Evolutionary conservation across 2,797 vertebrate genomes (phyloP), one percentile per base, ranked within the genome.

Genomic region (Delichon dasypus): DNA sequence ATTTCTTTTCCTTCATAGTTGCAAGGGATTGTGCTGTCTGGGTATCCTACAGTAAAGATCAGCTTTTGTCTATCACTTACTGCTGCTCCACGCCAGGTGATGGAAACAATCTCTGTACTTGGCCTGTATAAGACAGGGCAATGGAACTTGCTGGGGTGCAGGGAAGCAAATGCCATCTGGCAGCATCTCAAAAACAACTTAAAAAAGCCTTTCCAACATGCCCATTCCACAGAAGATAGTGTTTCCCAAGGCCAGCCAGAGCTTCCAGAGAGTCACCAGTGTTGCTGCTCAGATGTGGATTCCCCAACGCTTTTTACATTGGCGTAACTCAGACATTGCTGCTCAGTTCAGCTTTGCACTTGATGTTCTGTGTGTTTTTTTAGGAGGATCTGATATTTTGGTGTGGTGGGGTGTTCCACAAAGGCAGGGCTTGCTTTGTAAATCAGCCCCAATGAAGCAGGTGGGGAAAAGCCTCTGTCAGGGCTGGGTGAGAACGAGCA

Each of bases 1-100:
- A 78, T 95, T 94, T 94, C 53, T 95, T 94, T 93, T 85, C 72
- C 42, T 80, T 84, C 53, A 51, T 86, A 58, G 70, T 91, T 94
- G 70, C 44, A 76, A 65, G 60, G 32, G 34, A 36, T 79, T 82
- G 74, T 86, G 74, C 60, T 76, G 38, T 73, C 85, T 90, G 88
- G 38, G 18, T 86, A 20, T 48, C 44, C 73, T 88, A 84, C 71
- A 91, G 29, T 16, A 45, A 91, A 66, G 62, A 93, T 71, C 73
- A 86, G 70, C 70, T 90, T 93, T 78, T 81, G 55, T 68, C 0
- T 81, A 40, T 86, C 67, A 9, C 34, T 92, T 78, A 66, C 66
- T 68, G 82, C 72, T 85, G 75, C 65, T 85, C 84, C 34, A 3
- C 12, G 42, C 40, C 70, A 79, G 73, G 73, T 70, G 70, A 73